Percentiles rank a stretch among this genome's conserved stretches.
Evolutionary conservation across 2,797 vertebrate species (phyloP).

Genomic region (Austrolebias charrua): DNA sequence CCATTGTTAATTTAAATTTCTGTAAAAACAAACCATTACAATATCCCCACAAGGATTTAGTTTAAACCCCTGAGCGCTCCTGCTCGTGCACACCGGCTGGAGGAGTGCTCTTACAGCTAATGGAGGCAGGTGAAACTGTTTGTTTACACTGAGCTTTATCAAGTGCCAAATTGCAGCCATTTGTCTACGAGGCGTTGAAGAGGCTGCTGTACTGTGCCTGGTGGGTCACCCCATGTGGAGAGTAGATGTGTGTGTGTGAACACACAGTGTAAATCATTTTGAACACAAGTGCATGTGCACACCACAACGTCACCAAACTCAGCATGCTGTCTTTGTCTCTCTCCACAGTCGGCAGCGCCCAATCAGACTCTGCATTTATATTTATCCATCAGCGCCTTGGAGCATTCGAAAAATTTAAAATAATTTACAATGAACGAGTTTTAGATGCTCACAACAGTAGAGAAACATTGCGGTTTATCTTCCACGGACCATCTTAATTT

Average conservation of each 20-base stretch:
- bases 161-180: conserved; percentile 66
- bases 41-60: conserved; percentile 10
- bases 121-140: conserved; percentile 49
- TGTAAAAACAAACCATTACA: conserved; percentile 34
- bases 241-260: neutral
- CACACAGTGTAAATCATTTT: neutral
- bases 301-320: conserved; percentile 25
- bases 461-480: conserved; percentile 53
- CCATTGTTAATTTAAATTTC: too few species aligned
- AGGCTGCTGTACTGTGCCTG: conserved; percentile 60
- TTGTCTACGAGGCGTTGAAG: conserved; percentile 50
- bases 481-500: conserved; percentile 19
- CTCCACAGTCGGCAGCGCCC: conserved; percentile 25
- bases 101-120: conserved; percentile 33
- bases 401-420: conserved; percentile 35
- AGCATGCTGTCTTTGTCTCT: conserved; percentile 33
- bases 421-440: conserved; percentile 38
- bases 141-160: conserved; percentile 60
- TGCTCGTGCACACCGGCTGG: conserved; percentile 22
- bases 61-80: conserved; percentile 38
- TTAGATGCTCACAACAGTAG: conserved; percentile 36
- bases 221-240: conserved; percentile 36
- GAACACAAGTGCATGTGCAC: conserved; percentile 30
- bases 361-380: conserved; percentile 19
- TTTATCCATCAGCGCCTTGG: conserved; percentile 29